Evolutionary conservation across 1,140 invertebrate genomes (phyloP).

Genomic region (Drosophila ficusphila): DNA sequence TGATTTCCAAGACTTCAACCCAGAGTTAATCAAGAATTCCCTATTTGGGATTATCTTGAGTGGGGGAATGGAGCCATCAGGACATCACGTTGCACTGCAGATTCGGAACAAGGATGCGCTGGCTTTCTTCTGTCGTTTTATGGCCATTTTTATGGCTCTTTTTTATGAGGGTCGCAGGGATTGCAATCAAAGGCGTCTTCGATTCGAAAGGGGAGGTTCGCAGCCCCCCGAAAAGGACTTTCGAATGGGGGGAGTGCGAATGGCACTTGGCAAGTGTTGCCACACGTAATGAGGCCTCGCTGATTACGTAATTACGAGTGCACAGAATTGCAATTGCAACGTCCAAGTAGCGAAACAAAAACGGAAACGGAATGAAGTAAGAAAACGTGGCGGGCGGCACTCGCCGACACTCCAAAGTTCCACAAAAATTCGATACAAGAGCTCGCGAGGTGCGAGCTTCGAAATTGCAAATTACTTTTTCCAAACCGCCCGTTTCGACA

Average conservation of each 20-base stretch:
- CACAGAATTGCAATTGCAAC: conserved; percentile 55
- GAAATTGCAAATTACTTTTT: conserved; percentile 33
- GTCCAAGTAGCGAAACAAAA: conserved; percentile 27
- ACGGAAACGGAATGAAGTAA: conserved; percentile 63
- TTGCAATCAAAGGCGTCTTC: conserved; percentile 43
- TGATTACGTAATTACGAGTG: conserved; percentile 76
- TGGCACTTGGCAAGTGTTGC: conserved; percentile 60
- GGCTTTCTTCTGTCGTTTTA: conserved; percentile 30
- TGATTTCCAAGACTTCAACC: not conserved
- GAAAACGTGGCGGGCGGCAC: conserved; percentile 77
- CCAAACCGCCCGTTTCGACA: not conserved
- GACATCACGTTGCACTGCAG: conserved; percentile 52
- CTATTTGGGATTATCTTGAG: conserved; percentile 2
- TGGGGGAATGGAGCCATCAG: not conserved
- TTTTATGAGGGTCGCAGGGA: conserved; percentile 19
- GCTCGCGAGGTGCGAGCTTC: conserved; percentile 16
- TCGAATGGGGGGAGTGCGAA: conserved; percentile 7
- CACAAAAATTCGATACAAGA: conserved; percentile 14
- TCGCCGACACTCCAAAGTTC: conserved; percentile 71
- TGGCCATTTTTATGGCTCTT: conserved; percentile 37
- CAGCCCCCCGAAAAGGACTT: not conserved
- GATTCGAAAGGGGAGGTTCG: conserved; percentile 11
- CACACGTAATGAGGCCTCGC: conserved; percentile 69
- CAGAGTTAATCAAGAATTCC: conserved; percentile 9
- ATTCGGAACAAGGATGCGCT: conserved; percentile 13